Evolutionary conservation across 2,888 invertebrate species (phyloP).

Genomic region (Timema cristinae): DNA sequence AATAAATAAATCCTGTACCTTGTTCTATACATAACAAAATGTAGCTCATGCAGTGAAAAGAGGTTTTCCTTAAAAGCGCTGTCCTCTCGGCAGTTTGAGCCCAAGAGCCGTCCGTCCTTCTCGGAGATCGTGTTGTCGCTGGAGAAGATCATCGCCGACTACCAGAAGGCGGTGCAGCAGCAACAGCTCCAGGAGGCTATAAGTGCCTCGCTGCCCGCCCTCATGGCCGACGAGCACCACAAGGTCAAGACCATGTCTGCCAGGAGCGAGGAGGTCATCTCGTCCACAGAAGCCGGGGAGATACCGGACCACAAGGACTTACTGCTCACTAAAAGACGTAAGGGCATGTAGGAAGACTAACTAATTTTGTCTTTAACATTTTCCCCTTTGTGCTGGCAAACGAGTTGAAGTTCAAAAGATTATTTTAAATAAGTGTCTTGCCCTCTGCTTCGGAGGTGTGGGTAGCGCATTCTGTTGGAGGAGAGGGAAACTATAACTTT

Average conservation of each 20-base stretch:
- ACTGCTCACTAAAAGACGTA: slow-evolving; percentile 20
- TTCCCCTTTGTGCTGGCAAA: too few species aligned
- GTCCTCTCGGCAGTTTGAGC: slow-evolving; percentile 65
- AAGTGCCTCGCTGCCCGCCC: neutral
- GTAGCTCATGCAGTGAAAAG: too few species aligned
- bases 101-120: slow-evolving; percentile 83
- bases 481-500: too few species aligned
- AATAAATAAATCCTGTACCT: too few species aligned
- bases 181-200: neutral
- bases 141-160: slow-evolving; percentile 42
- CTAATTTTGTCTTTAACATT: too few species aligned
- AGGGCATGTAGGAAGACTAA: too few species aligned
- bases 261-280: slow-evolving; percentile 49
- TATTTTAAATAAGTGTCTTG: too few species aligned
- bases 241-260: slow-evolving; percentile 36
- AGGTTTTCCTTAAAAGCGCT: too few species aligned
- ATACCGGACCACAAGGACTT: slow-evolving; percentile 20
- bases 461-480: too few species aligned
- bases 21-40: too few species aligned
- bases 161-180: slow-evolving; percentile 17
- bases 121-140: slow-evolving; percentile 67
- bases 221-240: slow-evolving; percentile 10
- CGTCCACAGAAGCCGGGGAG: slow-evolving; percentile 34
- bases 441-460: too few species aligned
- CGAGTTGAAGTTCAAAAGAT: too few species aligned